These are phyloP conservation scores for Oxytorus armatus DNA, from an alignment of 2,888 invertebrate genomes.

Conservation along the genomic window DNA sequence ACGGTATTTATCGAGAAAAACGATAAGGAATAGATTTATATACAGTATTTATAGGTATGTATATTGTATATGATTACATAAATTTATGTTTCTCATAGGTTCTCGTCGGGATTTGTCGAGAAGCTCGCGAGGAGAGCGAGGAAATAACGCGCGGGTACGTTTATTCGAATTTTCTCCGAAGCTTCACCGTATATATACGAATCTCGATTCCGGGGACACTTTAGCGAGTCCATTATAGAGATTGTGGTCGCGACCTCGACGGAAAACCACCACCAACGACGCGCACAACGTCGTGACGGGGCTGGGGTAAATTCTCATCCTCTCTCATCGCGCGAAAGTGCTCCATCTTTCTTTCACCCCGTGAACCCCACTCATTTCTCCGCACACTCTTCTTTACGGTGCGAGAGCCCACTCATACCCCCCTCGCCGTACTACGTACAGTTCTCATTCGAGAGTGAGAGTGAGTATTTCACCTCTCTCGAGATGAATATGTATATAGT, in stretches of 20 bases:
- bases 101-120: constrained; percentile 16
- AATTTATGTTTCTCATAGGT: neutral
- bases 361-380: constrained; percentile 62
- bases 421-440: constrained; percentile 35
- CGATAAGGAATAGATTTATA: too few species aligned
- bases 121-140: constrained; percentile 14
- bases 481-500: constrained; percentile 27
- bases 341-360: constrained; percentile 70
- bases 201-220: constrained; percentile 74
- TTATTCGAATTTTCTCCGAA: constrained; percentile 64
- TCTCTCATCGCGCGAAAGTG: constrained; percentile 67
- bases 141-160: constrained; percentile 35
- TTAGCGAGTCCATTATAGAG: constrained; percentile 83
- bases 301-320: constrained; percentile 71
- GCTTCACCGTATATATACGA: constrained; percentile 53
- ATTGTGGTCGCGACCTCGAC: constrained; percentile 80
- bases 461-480: constrained; percentile 46
- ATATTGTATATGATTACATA: neutral
- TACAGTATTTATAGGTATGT: neutral
- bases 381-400: constrained; percentile 59
- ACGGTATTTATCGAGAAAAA: too few species aligned
- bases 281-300: constrained; percentile 61
- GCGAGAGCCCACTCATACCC: constrained; percentile 34
- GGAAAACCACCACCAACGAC: constrained; percentile 29
- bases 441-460: constrained; percentile 53